These are phyloP conservation scores for Allophyes oxyacanthae DNA, from an alignment of 2,888 invertebrate species.

Conservation along the genomic window DNA sequence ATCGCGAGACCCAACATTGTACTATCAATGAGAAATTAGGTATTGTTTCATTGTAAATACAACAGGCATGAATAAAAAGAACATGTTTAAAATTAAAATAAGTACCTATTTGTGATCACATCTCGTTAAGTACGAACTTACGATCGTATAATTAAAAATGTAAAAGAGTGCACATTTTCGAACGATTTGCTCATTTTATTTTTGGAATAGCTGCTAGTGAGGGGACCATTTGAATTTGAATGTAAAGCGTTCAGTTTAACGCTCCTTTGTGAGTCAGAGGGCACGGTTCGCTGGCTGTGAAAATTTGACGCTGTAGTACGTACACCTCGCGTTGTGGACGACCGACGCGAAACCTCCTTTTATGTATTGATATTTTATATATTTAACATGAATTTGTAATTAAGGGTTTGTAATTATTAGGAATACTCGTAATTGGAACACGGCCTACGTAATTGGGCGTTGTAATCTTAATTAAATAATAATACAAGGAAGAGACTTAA, in stretches of 20 bases:
- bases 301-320: constrained; percentile 76
- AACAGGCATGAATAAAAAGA: constrained; percentile 13
- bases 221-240: constrained; percentile 72
- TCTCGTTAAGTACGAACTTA: background rate
- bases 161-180: constrained; percentile 25
- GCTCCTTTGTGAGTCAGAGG: constrained; percentile 80
- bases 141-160: background rate
- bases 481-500: no score
- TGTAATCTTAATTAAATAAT: no score
- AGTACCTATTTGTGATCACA: constrained; percentile 2
- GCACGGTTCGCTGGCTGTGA: constrained; percentile 83
- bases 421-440: constrained; percentile 23
- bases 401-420: constrained; percentile 8
- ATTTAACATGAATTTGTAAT: constrained; percentile 8
- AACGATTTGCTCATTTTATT: constrained; percentile 59
- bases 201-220: constrained; percentile 60
- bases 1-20: constrained; percentile 17
- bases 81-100: constrained; percentile 1
- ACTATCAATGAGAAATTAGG: constrained; percentile 28
- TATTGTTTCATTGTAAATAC: constrained; percentile 31
- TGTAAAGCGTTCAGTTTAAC: constrained; percentile 75
- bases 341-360: constrained; percentile 55
- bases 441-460: constrained; percentile 20
- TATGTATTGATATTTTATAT: constrained; percentile 45
- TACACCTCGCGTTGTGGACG: constrained; percentile 60